Percentiles rank a stretch among this genome's conserved stretches.
Evolutionary conservation across 2,797 vertebrate species (phyloP).

Genomic region (Champsocephalus esox): DNA sequence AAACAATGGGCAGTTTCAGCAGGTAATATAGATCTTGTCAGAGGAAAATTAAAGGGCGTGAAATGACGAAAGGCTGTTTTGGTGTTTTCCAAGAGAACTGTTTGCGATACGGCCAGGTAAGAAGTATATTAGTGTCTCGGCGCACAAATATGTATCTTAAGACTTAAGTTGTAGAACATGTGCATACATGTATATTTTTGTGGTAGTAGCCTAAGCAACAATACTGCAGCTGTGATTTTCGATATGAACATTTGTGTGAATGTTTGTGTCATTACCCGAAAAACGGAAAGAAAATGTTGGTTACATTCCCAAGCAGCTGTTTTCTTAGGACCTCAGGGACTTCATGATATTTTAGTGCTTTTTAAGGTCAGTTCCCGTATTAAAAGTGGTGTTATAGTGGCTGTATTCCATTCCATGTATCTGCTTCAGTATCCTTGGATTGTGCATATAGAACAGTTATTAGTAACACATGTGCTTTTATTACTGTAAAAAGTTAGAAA

Average conservation of each 20-base stretch:
- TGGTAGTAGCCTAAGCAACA: not conserved
- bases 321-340: not conserved
- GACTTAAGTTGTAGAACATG: not conserved
- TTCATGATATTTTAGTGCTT: not conserved
- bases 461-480: no score
- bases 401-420: not conserved
- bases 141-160: not conserved
- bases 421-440: not conserved
- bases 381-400: not conserved
- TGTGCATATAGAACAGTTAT: not conserved
- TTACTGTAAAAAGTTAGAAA: not conserved
- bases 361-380: not conserved
- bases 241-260: not conserved
- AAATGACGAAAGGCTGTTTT: constrained; percentile 21
- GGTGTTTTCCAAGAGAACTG: not conserved
- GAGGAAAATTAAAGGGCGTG: constrained; percentile 15
- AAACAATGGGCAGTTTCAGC: constrained; percentile 13
- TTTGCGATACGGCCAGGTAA: not conserved
- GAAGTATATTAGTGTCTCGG: not conserved
- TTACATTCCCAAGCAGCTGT: not conserved
- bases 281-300: not conserved
- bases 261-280: not conserved
- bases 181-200: not conserved
- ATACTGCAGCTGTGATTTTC: not conserved
- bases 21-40: constrained; percentile 15